A percentile compares a stretch with the other conserved stretches of the same genome.
Evolutionary conservation across 2,797 vertebrate species (phyloP).

Genomic region (Malacoraja senta): DNA sequence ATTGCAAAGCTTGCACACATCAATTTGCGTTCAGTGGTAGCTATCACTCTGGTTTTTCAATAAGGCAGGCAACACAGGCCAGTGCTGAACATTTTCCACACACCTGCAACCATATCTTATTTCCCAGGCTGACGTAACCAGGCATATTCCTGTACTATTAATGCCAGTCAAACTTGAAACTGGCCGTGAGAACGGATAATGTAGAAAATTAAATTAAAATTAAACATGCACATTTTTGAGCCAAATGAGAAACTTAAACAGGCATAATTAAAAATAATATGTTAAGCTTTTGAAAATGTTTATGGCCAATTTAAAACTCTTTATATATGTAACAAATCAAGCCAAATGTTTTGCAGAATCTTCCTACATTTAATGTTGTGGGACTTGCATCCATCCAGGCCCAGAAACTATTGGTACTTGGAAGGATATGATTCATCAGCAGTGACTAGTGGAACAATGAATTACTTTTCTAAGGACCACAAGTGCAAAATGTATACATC

Average conservation of each 20-base stretch:
- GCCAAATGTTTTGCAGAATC: not conserved
- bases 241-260: not conserved
- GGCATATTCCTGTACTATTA: not conserved
- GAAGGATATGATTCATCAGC: too few species aligned
- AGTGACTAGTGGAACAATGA: too few species aligned
- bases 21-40: not conserved
- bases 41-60: not conserved
- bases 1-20: not conserved
- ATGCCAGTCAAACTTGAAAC: not conserved
- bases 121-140: not conserved
- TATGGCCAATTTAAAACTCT: not conserved
- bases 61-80: too few species aligned
- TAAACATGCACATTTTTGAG: not conserved
- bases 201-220: not conserved
- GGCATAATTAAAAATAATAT: not conserved
- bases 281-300: not conserved
- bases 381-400: not conserved
- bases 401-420: too few species aligned
- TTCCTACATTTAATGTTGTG: not conserved
- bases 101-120: conserved; percentile 5
- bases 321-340: not conserved
- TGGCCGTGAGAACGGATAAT: not conserved
- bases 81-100: not conserved
- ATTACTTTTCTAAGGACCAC: too few species aligned
- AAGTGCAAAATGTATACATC: too few species aligned